Percentiles rank a stretch among this genome's conserved stretches.
phyloP scores from a whole-genome alignment of 1,140 invertebrate species.

The Tetragonula clypearis region DNA sequence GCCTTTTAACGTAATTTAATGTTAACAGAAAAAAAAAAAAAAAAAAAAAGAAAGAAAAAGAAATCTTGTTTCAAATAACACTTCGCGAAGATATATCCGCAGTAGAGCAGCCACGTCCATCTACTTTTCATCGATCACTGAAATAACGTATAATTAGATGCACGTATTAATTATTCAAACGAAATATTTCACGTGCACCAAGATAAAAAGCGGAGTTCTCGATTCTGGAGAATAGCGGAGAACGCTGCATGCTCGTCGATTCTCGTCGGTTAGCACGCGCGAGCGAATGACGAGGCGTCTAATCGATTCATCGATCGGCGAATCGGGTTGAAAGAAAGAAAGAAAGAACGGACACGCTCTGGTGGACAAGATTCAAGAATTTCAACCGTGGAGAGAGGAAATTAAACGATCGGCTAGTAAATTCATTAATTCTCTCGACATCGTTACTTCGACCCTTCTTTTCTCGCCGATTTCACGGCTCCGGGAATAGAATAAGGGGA shows the following conservation, averaged over 20 bases:
- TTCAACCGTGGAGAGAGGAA: constrained; percentile 53
- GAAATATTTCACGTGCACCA: no score
- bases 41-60: no score
- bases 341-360: background rate
- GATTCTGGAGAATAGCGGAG: background rate
- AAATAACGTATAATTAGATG: no score
- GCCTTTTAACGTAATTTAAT: no score
- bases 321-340: background rate
- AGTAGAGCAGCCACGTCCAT: no score
- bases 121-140: no score
- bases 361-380: constrained; percentile 45
- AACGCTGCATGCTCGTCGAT: background rate
- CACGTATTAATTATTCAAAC: no score
- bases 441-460: constrained; percentile 43
- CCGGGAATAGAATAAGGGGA: constrained; percentile 19
- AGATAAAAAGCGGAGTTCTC: no score
- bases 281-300: background rate
- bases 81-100: no score
- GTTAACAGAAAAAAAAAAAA: no score
- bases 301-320: constrained; percentile 11
- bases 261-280: background rate
- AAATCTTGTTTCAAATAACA: no score
- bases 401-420: constrained; percentile 63
- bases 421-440: constrained; percentile 61
- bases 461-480: constrained; percentile 50